Conservation (phyloP, 2,113 vertebrate genomes). For the Plestiodon gilberti region DNA sequence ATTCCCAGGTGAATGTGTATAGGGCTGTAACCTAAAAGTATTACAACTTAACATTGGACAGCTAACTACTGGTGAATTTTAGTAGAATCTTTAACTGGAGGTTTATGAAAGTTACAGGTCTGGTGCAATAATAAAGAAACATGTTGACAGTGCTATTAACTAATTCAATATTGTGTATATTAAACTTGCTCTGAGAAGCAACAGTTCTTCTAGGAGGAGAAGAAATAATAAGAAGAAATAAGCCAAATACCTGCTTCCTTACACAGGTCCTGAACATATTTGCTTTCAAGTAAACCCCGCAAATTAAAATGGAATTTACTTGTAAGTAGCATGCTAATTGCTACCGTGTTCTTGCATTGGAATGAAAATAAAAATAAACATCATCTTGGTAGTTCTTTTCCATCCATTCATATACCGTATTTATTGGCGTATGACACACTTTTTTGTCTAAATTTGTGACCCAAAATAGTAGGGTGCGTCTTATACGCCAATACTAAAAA, state of each 20-base stretch:
- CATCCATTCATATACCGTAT: neutral
- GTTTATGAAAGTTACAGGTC: neutral
- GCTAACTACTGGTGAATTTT: neutral
- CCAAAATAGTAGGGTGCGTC: too few relatives aligned
- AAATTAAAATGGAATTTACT: neutral
- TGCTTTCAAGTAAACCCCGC: neutral
- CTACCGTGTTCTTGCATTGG: slow-evolving; percentile 6
- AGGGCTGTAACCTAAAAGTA: too few relatives aligned
- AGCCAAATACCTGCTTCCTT: too few relatives aligned
- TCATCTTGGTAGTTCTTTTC: slow-evolving; percentile 15
- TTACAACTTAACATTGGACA: neutral
- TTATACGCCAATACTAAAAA: too few relatives aligned
- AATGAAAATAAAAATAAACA: slow-evolving; percentile 13
- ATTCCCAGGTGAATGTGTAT: too few relatives aligned
- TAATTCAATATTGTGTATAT: neutral
- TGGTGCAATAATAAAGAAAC: neutral
- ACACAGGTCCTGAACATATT: neutral
- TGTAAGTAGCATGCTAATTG: neutral
- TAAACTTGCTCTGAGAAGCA: neutral
- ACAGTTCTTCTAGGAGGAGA: neutral
- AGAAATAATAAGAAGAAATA: neutral
- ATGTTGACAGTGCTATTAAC: too few relatives aligned
- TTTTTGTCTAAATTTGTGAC: too few relatives aligned
- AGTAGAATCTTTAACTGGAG: neutral
- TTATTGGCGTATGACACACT: too few relatives aligned